Evolutionary conservation across 2,797 vertebrate genomes (phyloP).

Genomic region (Miichthys miiuy): DNA sequence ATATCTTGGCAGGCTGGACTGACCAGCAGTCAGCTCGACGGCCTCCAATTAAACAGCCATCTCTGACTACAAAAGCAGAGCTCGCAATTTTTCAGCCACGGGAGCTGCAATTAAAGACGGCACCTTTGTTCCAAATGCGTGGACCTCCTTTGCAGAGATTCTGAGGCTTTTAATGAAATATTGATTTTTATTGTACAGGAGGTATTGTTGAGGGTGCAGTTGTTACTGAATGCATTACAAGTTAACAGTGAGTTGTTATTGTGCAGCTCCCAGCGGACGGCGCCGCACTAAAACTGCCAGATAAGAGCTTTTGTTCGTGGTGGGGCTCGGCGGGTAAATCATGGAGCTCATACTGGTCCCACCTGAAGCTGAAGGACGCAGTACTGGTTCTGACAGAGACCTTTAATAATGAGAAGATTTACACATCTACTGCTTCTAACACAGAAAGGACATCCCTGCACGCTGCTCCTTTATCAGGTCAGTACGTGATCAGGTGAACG

Average conservation of each 20-base stretch:
- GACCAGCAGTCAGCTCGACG: not conserved
- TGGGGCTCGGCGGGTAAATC: slow-evolving; percentile 21
- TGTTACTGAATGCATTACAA: slow-evolving; percentile 35
- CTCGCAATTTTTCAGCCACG: not conserved
- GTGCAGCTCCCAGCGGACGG: not conserved
- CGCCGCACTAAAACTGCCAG: slow-evolving; percentile 2
- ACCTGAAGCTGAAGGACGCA: not conserved
- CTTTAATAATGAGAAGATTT: not conserved
- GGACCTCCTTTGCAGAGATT: slow-evolving; percentile 27
- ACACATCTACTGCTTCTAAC: not conserved
- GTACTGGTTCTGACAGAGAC: not conserved
- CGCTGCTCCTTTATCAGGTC: too few species aligned
- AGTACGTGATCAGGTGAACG: too few species aligned
- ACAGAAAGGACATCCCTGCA: too few species aligned
- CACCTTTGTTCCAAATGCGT: slow-evolving; percentile 30
- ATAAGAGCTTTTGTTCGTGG: slow-evolving; percentile 29
- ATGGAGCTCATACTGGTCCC: not conserved
- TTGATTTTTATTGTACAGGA: slow-evolving; percentile 58
- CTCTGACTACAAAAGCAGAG: not conserved
- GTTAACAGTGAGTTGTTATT: slow-evolving; percentile 39
- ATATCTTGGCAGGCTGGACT: not conserved
- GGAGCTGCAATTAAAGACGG: slow-evolving; percentile 1
- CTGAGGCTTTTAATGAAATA: slow-evolving; percentile 65
- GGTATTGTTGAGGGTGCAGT: slow-evolving; percentile 28
- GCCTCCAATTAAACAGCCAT: slow-evolving; percentile 5